Percentiles rank a stretch among this genome's conserved stretches.
These are phyloP conservation scores for Molorchus minor DNA, from an alignment of 2,888 invertebrate genomes.

Conservation along the genomic window DNA sequence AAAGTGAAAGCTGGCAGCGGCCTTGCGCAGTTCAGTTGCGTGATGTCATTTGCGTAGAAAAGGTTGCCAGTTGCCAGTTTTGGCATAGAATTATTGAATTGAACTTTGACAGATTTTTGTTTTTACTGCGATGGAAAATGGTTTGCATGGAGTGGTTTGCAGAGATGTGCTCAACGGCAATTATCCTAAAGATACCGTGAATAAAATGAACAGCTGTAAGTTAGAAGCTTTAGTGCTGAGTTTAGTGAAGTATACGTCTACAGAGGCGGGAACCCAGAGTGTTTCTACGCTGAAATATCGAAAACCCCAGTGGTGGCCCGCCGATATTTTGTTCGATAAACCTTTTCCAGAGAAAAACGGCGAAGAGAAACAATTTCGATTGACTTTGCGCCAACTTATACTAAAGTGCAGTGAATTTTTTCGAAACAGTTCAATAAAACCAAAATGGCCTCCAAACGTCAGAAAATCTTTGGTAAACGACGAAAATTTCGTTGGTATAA, in stretches of 20 bases:
- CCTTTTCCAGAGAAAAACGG: neutral
- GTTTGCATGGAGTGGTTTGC: neutral
- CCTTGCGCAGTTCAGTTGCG: slow-evolving; percentile 4
- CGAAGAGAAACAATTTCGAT: slow-evolving; percentile 7
- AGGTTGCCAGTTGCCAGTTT: slow-evolving; percentile 9
- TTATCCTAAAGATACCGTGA: slow-evolving; percentile 27
- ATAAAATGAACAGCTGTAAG: slow-evolving; percentile 33
- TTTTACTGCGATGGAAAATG: slow-evolving; percentile 11
- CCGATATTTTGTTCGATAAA: slow-evolving; percentile 34
- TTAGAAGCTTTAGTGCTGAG: slow-evolving; percentile 43
- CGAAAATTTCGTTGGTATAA: slow-evolving; percentile 13
- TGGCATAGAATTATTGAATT: neutral
- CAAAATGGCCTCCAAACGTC: slow-evolving; percentile 11
- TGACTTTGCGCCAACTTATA: slow-evolving; percentile 37
- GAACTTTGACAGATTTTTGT: slow-evolving; percentile 15
- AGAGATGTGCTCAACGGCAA: slow-evolving; percentile 19
- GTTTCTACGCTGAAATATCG: slow-evolving; percentile 11
- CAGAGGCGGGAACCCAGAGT: slow-evolving; percentile 11
- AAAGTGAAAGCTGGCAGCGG: slow-evolving; percentile 7
- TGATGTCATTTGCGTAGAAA: neutral
- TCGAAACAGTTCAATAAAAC: slow-evolving; percentile 13
- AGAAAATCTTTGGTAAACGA: slow-evolving; percentile 16
- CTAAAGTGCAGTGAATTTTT: slow-evolving; percentile 30
- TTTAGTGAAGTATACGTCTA: slow-evolving; percentile 40
- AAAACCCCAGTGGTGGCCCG: slow-evolving; percentile 46